These are phyloP conservation scores for Apodemus agrarius DNA, from an alignment of 2,797 vertebrate genomes.

Conservation along the genomic window DNA sequence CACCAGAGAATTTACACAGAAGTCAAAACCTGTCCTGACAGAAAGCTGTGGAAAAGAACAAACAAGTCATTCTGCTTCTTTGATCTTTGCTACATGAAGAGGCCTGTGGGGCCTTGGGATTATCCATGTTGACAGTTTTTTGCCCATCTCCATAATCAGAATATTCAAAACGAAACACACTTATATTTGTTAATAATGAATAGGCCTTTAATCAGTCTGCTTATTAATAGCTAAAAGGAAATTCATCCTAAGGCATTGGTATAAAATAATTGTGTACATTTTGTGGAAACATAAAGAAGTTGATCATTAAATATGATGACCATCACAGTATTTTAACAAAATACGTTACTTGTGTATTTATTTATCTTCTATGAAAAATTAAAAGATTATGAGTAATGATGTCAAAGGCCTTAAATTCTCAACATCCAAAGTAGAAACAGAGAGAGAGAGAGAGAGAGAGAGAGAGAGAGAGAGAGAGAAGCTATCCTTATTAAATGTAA, in stretches of 20 bases:
- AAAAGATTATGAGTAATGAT: background rate
- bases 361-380: background rate
- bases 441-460: background rate
- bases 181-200: slow-evolving; percentile 19
- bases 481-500: background rate
- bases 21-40: slow-evolving; percentile 8
- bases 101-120: background rate
- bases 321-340: background rate
- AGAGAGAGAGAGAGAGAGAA: background rate
- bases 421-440: background rate
- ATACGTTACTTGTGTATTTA: background rate
- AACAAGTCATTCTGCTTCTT: background rate
- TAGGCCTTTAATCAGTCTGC: slow-evolving; percentile 48
- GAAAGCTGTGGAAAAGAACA: slow-evolving; percentile 11
- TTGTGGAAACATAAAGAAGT: background rate
- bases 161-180: slow-evolving; percentile 25
- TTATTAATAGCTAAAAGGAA: background rate
- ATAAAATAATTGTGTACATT: background rate
- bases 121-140: slow-evolving; percentile 58
- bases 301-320: background rate
- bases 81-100: slow-evolving; percentile 34
- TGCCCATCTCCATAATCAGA: slow-evolving; percentile 61
- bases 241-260: background rate
- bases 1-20: slow-evolving; percentile 60
- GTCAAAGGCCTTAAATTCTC: background rate